Evolutionary conservation across 2,113 vertebrate species (phyloP).

Genomic region (Uria lomvia): DNA sequence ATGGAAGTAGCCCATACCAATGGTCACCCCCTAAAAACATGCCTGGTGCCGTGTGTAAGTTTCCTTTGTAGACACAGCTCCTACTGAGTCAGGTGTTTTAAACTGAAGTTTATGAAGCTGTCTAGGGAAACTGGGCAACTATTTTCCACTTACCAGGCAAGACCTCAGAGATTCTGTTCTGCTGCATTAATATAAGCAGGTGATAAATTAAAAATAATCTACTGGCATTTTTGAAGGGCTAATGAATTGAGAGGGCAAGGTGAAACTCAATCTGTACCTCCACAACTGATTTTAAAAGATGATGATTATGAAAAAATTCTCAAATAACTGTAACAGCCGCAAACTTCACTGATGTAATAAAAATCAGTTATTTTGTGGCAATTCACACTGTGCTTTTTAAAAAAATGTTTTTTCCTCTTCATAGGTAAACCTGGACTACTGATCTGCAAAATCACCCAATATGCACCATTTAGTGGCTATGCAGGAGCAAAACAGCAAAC

Average conservation of each 20-base stretch:
- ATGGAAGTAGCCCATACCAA: background rate
- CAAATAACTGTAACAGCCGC: background rate
- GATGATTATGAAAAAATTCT: background rate
- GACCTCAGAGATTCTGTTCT: background rate
- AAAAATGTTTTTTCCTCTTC: background rate
- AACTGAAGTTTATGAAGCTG: background rate
- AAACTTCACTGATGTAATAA: background rate
- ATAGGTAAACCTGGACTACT: constrained; percentile 85
- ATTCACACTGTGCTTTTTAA: background rate
- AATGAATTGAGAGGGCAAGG: background rate
- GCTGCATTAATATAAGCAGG: background rate
- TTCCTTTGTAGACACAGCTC: background rate
- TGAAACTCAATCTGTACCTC: background rate
- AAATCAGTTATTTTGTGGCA: background rate
- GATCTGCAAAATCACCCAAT: constrained; percentile 79
- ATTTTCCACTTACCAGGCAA: background rate
- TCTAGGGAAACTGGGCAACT: background rate
- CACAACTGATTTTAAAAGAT: background rate
- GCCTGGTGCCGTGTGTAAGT: background rate
- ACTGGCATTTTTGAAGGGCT: background rate
- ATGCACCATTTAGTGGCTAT: constrained; percentile 83
- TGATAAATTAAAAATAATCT: background rate
- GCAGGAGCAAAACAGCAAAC: constrained; percentile 77
- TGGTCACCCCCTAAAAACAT: background rate
- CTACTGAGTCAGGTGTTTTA: background rate